Percentiles rank a stretch among this genome's conserved stretches.
Conservation (phyloP, 2,888 invertebrate genomes). For the Pseudeuparius sepicola region DNA sequence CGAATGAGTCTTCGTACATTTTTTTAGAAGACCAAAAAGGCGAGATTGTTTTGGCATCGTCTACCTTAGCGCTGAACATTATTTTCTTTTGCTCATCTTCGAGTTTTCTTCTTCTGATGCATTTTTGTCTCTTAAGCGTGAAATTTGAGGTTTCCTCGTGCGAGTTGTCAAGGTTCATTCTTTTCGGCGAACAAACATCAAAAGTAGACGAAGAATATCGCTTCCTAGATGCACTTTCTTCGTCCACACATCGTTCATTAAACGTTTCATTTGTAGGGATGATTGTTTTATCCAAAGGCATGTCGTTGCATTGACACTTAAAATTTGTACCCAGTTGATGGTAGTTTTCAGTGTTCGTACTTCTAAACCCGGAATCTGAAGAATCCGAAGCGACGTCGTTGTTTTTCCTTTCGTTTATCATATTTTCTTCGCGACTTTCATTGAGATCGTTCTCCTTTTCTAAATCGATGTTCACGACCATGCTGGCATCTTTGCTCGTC, state of each 20-base stretch:
- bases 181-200: constrained; percentile 23
- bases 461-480: constrained; percentile 22
- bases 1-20: constrained; percentile 15
- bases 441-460: constrained; percentile 30
- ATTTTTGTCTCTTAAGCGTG: constrained; percentile 46
- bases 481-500: constrained; percentile 32
- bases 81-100: constrained; percentile 20
- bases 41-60: constrained; percentile 19
- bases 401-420: constrained; percentile 28
- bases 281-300: constrained; percentile 31
- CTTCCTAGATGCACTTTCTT: constrained; percentile 24
- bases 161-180: constrained; percentile 23
- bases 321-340: constrained; percentile 33
- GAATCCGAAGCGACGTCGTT: constrained; percentile 25
- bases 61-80: constrained; percentile 18
- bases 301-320: constrained; percentile 29
- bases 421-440: constrained; percentile 31
- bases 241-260: constrained; percentile 36
- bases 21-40: constrained; percentile 20
- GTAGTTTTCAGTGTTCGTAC: constrained; percentile 30
- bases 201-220: constrained; percentile 19
- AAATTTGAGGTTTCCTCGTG: constrained; percentile 29
- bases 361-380: constrained; percentile 36
- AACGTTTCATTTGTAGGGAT: constrained; percentile 35
- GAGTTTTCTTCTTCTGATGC: constrained; percentile 43